Evolutionary conservation across 2,113 vertebrate genomes (phyloP), one percentile per base, ranked within the genome.

Genomic region (Danio rerio): DNA sequence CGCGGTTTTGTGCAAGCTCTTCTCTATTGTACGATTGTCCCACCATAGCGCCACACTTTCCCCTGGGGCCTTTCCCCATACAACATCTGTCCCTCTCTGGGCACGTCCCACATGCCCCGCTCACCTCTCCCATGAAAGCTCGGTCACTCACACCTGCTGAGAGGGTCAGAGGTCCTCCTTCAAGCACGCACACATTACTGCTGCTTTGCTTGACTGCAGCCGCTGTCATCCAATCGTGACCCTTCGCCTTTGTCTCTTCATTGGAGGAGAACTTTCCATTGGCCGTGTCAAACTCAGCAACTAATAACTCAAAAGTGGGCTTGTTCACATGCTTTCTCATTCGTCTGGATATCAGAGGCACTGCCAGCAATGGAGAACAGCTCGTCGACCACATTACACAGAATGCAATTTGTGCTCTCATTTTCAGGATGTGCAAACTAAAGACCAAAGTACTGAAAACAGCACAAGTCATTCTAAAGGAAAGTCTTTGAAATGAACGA

Each of bases 121-220:
- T 13, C 83, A 78, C 81, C 80, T 85, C 83, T 86, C 80, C 84
- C 83, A 78, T 87, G 87, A 89, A 89, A 83, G 87, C 71, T 84
- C 70, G 55, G 82, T 83, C 91, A 85, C 85, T 87, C 77, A 91
- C 91, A 93, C 92, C 93, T 94, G 93, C 93, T 92, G 91, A 84
- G 91, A 88, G 81, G 91, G 90, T 92, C 58, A 90, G 74, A 91
- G 92, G 92, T 89, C 89, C 83, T 11, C 56, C 49, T 81, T 71
- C 58, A 75, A 78, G 81, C 82, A 77, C 42, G 76, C 84, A 76
- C 78, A 80, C 86, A 80, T 71, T 82, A 65, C 49, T 49, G 18
- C 65, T 50, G 59, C 81, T 80, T 81, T 81, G 55, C 77, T 84
- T 73, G 59, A 66, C 85, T 84, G 78, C 66, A 84, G 86, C 58